Evolutionary conservation across 2,888 invertebrate species (phyloP), one percentile per base, ranked within the genome.

Genomic region (Ennomos fuscantarius): DNA sequence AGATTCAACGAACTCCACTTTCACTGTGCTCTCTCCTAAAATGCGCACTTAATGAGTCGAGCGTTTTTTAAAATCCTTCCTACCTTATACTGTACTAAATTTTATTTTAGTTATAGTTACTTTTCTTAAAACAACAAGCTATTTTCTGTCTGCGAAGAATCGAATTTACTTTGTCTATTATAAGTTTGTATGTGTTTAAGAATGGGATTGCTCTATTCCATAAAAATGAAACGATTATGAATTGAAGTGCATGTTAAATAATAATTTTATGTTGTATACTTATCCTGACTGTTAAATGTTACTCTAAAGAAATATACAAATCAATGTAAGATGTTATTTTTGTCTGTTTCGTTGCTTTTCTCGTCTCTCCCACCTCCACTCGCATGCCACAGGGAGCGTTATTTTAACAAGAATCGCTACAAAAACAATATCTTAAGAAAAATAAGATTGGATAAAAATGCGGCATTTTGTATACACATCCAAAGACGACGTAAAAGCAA

Each of bases 331-430:
- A 58, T 66, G 48, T 65, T 24, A 24, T 24, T 24, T 70, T 78
- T 72, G 76, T 79, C 67, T 80, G 69, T 79, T 84, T 78, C 72
- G 76, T 82, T 82, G 84, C 82, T 68, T 60, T 68, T 75, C 81
- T 79, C 81, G 78, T 82, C 79, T 85, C 84, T 81, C 77, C 77
- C 70, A 66, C 63, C 44, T 57, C 60, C 32, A 39, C 42, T 48
- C 45, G 53, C 53, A 46, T 54, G 45, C 31, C 12, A 1, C 24
- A 41, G 42, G 40, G 50, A 43, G 40, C 55, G 49, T 56, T 33
- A 46, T 31, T 40, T 33, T 12, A 40, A 41, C 34, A 34, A 41
- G 15, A 41, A 48, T 40, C 47, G 9, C 32, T 34, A 33, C 5
- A 45, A 35, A 39, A 41, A 12, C 5, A 33, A 39, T 40, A 13